A percentile compares a stretch with the other conserved stretches of the same genome.
These are phyloP conservation scores for Drosophila nasuta DNA, from an alignment of 1,140 invertebrate species.

Conservation along the genomic window DNA sequence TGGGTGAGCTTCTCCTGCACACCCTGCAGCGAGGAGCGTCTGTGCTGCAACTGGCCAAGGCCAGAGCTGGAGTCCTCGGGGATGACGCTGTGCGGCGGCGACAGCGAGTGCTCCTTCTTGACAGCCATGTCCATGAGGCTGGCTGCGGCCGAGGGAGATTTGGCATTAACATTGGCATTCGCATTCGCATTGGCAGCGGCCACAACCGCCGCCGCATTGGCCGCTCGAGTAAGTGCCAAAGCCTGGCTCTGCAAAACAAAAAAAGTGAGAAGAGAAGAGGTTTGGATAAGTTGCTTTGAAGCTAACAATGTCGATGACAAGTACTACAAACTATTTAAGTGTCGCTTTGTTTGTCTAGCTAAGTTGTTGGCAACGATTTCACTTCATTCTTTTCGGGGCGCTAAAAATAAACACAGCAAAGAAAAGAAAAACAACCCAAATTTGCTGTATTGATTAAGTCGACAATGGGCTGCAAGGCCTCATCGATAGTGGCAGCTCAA, in stretches of 20 bases:
- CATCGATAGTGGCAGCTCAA: slow-evolving; percentile 44
- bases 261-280: slow-evolving; percentile 14
- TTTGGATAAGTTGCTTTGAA: not conserved
- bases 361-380: slow-evolving; percentile 59
- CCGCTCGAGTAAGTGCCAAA: slow-evolving; percentile 78
- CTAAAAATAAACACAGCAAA: slow-evolving; percentile 53
- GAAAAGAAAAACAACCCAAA: slow-evolving; percentile 78
- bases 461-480: slow-evolving; percentile 57
- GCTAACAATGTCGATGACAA: not conserved
- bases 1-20: slow-evolving; percentile 80
- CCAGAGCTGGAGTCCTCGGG: slow-evolving; percentile 36
- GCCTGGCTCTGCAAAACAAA: slow-evolving; percentile 74
- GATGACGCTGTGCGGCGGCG: slow-evolving; percentile 59
- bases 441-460: slow-evolving; percentile 81
- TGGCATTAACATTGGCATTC: slow-evolving; percentile 63
- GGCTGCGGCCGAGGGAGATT: slow-evolving; percentile 62
- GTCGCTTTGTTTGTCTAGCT: slow-evolving; percentile 64
- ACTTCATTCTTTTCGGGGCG: slow-evolving; percentile 34
- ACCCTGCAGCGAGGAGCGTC: slow-evolving; percentile 73
- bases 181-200: slow-evolving; percentile 63
- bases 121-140: slow-evolving; percentile 73
- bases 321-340: slow-evolving; percentile 14
- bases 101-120: slow-evolving; percentile 80
- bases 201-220: slow-evolving; percentile 74
- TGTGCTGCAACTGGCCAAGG: slow-evolving; percentile 60